These are phyloP conservation scores for Pitangus sulphuratus DNA, from an alignment of 2,797 vertebrate species.

Conservation along the genomic window DNA sequence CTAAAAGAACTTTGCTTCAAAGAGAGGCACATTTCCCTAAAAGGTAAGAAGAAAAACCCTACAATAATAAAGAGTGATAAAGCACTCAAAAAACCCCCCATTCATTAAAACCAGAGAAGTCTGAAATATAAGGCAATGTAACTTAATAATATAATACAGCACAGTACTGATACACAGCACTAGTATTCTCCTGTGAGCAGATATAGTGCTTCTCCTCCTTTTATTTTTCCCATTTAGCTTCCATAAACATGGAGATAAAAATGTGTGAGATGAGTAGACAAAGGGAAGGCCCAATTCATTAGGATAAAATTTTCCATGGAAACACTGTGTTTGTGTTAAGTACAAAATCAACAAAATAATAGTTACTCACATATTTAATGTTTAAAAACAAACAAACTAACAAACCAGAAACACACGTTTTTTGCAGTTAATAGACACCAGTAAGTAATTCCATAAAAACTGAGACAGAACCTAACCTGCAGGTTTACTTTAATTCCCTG, in stretches of 20 bases:
- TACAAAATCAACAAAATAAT: background rate
- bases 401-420: fast-evolving
- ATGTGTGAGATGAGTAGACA: background rate
- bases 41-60: background rate
- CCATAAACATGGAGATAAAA: background rate
- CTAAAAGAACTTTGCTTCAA: background rate
- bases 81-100: background rate
- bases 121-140: background rate
- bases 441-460: background rate
- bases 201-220: background rate
- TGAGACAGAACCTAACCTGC: conserved; percentile 80
- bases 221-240: background rate
- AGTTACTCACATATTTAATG: background rate
- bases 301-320: background rate
- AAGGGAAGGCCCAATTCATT: background rate
- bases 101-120: background rate
- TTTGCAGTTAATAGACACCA: background rate
- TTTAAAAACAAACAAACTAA: background rate
- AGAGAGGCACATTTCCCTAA: background rate
- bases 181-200: background rate
- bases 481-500: conserved; percentile 95
- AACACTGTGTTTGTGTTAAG: background rate
- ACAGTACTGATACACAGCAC: background rate
- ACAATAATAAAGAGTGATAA: background rate
- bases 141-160: background rate